Base-by-base conservation (phyloP, 92 coral and sea anemone genomes). In the Porites evermanni region DNA sequence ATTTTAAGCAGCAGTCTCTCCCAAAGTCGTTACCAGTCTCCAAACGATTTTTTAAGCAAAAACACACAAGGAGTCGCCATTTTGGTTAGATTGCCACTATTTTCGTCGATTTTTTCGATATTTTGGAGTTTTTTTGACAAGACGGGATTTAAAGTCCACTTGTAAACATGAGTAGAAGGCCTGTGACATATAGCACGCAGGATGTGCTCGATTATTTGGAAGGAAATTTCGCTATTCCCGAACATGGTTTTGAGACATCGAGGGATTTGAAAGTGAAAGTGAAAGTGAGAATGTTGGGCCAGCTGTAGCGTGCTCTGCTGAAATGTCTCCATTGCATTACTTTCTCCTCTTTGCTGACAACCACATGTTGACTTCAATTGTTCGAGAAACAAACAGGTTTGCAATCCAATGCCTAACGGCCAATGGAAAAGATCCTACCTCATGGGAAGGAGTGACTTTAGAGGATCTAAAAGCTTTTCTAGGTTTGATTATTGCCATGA, bases 261-360 rank as follows among this genome's bases (percentile, higher is more conserved):
- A 68, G 14, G 73, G 73, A 68, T 68, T 68, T 17, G 32, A 68
- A 68, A 68, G 73, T 68, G 73, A 68, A 9, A 20, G 14, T 20
- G 73, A 68, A 19, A 24, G 71, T 19, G 71, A 17, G n/a, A 17
- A 64, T 8, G 56, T 53, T 53, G 58, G 78, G 32, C 60, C 61
- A 73, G 61, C 61, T 50, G 78, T 72, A 23, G 78, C 11, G 32
- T 64, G 83, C 59, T 26, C 83, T 79, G 73, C 70, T 11, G 59
- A 19, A 59, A 68, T 68, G 26, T 29, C 76, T 38, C 21, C 85
- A 23, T 13, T 67, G 38, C 76, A 67, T 38, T 80, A 65, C 65
- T 80, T 80, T 66, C 85, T 80, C 58, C 26, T 67, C 16, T 32
- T 67, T 80, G 75, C 68, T 38, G 85, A 80, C 63, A 67, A 65